phyloP scores from a whole-genome alignment of 2,113 vertebrate genomes.

The Arizona elegans region DNA sequence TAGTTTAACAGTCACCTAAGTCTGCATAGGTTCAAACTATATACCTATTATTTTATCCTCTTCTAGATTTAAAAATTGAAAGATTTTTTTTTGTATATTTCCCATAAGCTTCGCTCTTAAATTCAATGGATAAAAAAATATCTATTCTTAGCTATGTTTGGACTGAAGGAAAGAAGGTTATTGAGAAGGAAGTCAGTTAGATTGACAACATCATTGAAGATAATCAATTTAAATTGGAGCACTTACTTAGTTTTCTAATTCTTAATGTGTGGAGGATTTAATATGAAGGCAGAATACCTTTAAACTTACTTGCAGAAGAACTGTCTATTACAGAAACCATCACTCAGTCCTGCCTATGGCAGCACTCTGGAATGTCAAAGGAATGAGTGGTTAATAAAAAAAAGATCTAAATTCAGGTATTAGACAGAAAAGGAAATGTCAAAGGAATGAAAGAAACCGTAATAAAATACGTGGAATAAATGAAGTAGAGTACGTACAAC shows the following conservation, averaged over 20 bases:
- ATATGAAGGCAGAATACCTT: not conserved
- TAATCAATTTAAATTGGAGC: conserved; percentile 19
- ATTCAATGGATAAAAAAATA: not conserved
- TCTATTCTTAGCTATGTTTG: conserved; percentile 34
- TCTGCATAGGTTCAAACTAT: not conserved
- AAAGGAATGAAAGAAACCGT: not conserved
- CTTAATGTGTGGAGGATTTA: not conserved
- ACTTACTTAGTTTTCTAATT: conserved; percentile 19
- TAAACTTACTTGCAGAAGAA: not conserved
- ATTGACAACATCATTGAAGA: conserved; percentile 29
- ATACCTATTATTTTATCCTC: not conserved
- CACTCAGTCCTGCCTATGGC: not conserved
- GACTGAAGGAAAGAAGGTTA: not conserved
- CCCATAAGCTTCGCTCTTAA: not conserved
- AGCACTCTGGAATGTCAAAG: not conserved
- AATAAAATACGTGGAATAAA: not conserved
- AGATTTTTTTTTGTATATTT: not conserved
- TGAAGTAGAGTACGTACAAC: not conserved
- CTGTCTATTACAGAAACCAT: not conserved
- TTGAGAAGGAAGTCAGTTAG: conserved; percentile 9
- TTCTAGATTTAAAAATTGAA: not conserved
- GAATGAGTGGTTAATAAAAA: not conserved
- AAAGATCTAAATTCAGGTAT: not conserved
- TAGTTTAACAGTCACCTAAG: not conserved
- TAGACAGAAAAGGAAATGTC: not conserved